Conservation (phyloP, 2,113 vertebrate genomes). For the Indri indri region DNA sequence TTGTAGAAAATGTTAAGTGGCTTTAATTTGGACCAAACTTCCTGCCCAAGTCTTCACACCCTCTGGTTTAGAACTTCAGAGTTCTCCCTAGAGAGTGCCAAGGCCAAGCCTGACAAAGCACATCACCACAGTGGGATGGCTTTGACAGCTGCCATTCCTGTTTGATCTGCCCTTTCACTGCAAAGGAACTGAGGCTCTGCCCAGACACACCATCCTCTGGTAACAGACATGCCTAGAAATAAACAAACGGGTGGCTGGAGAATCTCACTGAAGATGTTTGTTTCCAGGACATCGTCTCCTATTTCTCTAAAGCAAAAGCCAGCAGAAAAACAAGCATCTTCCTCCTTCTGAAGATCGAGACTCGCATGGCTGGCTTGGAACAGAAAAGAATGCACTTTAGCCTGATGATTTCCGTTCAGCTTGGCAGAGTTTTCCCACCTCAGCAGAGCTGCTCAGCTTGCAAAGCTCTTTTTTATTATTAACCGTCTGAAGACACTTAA, state of each 20-base stretch:
- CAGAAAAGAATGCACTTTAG: background rate
- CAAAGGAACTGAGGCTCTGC: background rate
- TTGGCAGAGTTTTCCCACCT: background rate
- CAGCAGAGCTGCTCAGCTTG: background rate
- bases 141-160: background rate
- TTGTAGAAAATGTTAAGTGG: background rate
- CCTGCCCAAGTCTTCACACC: background rate
- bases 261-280: background rate
- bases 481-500: background rate
- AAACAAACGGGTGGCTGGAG: background rate
- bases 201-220: background rate
- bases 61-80: background rate
- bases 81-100: background rate
- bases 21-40: background rate
- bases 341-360: background rate
- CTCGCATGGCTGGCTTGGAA: background rate
- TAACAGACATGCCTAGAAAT: background rate
- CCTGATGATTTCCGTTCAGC: background rate
- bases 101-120: background rate
- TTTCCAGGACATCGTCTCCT: background rate
- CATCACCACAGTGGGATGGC: background rate
- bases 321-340: background rate
- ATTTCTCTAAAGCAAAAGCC: constrained; percentile 4
- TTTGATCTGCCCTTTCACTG: background rate
- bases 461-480: background rate